phyloP scores from a whole-genome alignment of 2,113 vertebrate species.

The Tenrec ecaudatus region DNA sequence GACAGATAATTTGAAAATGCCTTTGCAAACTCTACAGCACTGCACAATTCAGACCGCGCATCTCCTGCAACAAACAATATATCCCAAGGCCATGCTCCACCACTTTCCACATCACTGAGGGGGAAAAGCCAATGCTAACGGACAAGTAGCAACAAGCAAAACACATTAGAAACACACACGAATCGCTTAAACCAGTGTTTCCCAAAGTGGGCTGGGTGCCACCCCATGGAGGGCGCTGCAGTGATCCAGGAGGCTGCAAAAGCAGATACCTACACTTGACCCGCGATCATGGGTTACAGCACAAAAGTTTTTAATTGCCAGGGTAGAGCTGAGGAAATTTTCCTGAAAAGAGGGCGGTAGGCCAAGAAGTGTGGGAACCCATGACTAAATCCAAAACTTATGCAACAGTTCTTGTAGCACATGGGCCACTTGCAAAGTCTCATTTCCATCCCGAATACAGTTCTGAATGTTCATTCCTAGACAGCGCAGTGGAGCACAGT shows the following conservation, averaged over 20 bases:
- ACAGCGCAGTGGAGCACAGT: neutral
- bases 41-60: too few species aligned
- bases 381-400: neutral
- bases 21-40: neutral
- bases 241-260: too few species aligned
- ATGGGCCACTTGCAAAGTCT: neutral
- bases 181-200: too few species aligned
- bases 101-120: neutral
- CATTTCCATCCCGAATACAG: neutral
- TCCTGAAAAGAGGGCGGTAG: too few species aligned
- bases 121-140: neutral
- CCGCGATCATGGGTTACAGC: too few species aligned
- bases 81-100: neutral
- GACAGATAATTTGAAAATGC: neutral
- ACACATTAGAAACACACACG: neutral
- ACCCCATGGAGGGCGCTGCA: too few species aligned
- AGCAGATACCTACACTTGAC: too few species aligned
- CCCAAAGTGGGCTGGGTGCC: too few species aligned
- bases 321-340: too few species aligned
- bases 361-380: too few species aligned
- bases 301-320: too few species aligned
- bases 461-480: neutral
- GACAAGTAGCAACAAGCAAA: neutral
- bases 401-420: neutral
- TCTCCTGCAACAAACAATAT: neutral